These are phyloP conservation scores for Ylistrum balloti DNA, from an alignment of 1,140 invertebrate genomes.

Conservation along the genomic window DNA sequence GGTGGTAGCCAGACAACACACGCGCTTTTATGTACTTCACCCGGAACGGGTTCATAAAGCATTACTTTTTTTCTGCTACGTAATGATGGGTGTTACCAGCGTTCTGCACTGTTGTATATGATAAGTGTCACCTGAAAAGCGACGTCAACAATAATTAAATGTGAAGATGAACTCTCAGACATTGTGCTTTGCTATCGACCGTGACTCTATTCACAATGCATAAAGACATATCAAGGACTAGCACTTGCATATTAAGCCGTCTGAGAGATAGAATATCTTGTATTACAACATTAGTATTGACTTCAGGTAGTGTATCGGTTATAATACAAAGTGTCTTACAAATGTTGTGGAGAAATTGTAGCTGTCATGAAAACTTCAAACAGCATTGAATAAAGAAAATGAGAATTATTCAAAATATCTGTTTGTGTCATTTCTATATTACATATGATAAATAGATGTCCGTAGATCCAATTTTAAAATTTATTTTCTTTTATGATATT, in stretches of 20 bases:
- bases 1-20: neutral
- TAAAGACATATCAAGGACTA: neutral
- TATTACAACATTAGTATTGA: neutral
- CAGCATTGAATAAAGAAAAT: neutral
- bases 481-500: no score
- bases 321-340: neutral
- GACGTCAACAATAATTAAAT: neutral
- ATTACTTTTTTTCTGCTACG: neutral
- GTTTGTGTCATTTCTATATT: neutral
- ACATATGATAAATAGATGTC: no score
- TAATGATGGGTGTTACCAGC: neutral
- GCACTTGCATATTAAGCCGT: neutral
- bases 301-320: neutral
- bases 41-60: neutral
- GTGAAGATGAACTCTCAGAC: neutral
- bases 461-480: no score
- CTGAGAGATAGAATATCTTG: neutral
- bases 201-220: neutral
- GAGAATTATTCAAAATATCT: neutral
- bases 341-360: neutral
- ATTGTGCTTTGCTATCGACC: neutral
- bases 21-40: slow-evolving; percentile 2
- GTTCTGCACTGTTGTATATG: slow-evolving; percentile 1
- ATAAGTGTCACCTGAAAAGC: neutral
- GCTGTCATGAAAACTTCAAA: neutral